Evolutionary conservation across 2,888 invertebrate genomes (phyloP).

Genomic region (Stenotaenia linearis): DNA sequence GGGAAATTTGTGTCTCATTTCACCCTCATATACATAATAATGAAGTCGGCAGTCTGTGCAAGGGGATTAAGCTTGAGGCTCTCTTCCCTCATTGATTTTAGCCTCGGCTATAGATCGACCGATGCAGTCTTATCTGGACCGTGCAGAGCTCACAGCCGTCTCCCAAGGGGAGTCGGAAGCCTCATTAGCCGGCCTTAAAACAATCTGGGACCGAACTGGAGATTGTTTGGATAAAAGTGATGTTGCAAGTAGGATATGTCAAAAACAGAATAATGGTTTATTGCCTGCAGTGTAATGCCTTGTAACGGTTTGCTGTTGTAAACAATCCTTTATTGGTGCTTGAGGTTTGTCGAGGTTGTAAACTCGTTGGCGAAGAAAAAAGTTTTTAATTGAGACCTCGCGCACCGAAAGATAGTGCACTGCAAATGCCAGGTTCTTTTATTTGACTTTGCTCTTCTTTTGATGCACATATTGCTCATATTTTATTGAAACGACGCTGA

Average conservation of each 20-base stretch:
- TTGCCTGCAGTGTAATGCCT: neutral
- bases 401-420: neutral
- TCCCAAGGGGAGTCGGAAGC: neutral
- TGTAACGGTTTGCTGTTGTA: neutral
- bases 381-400: neutral
- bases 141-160: neutral
- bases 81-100: constrained; percentile 1
- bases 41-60: constrained; percentile 7
- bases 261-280: constrained; percentile 8
- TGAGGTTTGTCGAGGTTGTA: neutral
- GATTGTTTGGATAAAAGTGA: neutral
- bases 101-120: constrained; percentile 10
- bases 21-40: constrained; percentile 23
- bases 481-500: neutral
- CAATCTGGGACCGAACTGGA: neutral
- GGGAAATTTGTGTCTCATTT: neutral
- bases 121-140: constrained; percentile 19
- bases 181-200: constrained; percentile 23
- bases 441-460: neutral
- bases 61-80: constrained; percentile 12
- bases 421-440: neutral
- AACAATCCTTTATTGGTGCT: neutral
- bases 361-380: neutral
- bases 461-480: neutral
- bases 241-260: neutral